These are phyloP conservation scores for Nudaria mundana DNA, from an alignment of 2,888 invertebrate genomes.

Conservation along the genomic window DNA sequence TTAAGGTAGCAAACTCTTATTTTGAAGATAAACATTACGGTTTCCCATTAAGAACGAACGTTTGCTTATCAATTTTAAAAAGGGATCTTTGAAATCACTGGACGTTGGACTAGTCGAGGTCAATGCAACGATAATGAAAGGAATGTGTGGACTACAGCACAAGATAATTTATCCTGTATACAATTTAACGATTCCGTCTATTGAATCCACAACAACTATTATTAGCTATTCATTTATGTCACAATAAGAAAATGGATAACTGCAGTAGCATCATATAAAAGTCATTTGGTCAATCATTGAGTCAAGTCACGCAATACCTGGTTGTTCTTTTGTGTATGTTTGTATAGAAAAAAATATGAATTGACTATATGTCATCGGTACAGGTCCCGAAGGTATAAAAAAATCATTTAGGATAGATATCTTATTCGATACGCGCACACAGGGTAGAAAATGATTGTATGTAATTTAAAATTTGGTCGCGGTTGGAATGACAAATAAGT, in stretches of 20 bases:
- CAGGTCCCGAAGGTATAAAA: conserved; percentile 38
- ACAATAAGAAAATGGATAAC: conserved; percentile 51
- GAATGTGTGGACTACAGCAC: too few species aligned
- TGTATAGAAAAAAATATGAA: conserved; percentile 47
- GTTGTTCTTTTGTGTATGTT: conserved; percentile 37
- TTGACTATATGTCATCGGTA: conserved; percentile 33
- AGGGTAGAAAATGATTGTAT: conserved; percentile 31
- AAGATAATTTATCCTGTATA: conserved; percentile 28
- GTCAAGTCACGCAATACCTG: conserved; percentile 52
- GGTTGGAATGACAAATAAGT: too few species aligned
- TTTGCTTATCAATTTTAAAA: too few species aligned
- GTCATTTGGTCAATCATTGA: conserved; percentile 37
- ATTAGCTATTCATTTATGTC: conserved; percentile 53
- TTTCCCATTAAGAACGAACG: too few species aligned
- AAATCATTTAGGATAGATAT: conserved; percentile 30
- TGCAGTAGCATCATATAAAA: conserved; percentile 47
- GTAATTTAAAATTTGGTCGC: conserved; percentile 5
- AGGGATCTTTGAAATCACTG: too few species aligned
- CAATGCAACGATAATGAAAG: too few species aligned
- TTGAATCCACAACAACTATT: conserved; percentile 47
- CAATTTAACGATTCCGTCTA: conserved; percentile 24
- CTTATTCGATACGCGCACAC: conserved; percentile 36
- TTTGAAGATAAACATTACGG: too few species aligned
- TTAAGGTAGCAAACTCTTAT: too few species aligned
- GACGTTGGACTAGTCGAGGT: too few species aligned